A percentile compares a stretch with the other conserved stretches of the same genome.
Evolutionary conservation across 1,140 invertebrate species (phyloP).

Genomic region (Steinernema feltiae): DNA sequence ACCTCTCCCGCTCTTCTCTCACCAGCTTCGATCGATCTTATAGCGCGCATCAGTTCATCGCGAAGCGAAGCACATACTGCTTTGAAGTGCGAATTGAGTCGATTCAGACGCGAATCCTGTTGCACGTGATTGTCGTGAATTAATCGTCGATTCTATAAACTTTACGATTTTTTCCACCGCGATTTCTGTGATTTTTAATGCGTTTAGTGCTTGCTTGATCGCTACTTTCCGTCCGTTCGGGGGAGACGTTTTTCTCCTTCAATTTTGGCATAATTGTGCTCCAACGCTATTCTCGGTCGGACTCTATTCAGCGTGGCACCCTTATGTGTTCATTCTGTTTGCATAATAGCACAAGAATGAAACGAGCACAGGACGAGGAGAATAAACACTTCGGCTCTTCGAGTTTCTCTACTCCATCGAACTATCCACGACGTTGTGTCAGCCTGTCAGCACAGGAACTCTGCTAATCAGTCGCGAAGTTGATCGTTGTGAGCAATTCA

Average conservation of each 20-base stretch:
- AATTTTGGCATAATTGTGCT: background rate
- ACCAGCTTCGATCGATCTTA: background rate
- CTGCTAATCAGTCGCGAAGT: background rate
- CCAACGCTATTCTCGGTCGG: background rate
- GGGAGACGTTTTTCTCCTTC: background rate
- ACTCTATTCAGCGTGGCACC: background rate
- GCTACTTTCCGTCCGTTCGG: too few relatives aligned
- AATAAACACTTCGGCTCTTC: background rate
- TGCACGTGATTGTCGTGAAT: too few relatives aligned
- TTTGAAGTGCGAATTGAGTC: background rate
- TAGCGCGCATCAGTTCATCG: background rate
- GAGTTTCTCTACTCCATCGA: background rate
- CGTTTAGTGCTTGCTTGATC: too few relatives aligned
- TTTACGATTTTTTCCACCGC: too few relatives aligned
- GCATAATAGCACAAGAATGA: slow-evolving; percentile 5
- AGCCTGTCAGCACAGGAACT: background rate
- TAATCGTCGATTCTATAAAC: too few relatives aligned
- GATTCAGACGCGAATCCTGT: background rate
- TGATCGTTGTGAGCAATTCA: background rate
- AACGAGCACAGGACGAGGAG: background rate
- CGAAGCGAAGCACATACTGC: background rate
- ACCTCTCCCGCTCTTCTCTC: slow-evolving; percentile 14
- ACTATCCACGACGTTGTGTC: background rate
- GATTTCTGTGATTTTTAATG: too few relatives aligned
- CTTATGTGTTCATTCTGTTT: slow-evolving; percentile 6